Evolutionary conservation across 2,888 invertebrate species (phyloP).

Genomic region (Neoitamus cyanurus): DNA sequence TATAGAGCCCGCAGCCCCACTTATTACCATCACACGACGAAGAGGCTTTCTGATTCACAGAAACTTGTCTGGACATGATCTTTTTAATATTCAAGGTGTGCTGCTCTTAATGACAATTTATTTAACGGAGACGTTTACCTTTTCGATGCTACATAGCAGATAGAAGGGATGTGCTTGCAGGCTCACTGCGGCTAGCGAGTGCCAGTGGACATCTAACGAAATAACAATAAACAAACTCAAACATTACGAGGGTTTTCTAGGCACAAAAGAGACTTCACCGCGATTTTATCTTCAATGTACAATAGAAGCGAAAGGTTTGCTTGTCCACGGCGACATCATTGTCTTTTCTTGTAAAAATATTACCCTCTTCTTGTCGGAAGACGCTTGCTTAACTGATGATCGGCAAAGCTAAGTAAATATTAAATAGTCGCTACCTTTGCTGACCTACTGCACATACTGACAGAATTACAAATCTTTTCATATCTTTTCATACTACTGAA

Average conservation of each 20-base stretch:
- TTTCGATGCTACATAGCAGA: background rate
- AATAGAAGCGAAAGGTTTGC: background rate
- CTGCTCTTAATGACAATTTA: conserved; percentile 39
- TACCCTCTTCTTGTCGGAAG: background rate
- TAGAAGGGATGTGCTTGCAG: background rate
- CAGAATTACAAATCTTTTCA: background rate
- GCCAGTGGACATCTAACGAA: background rate
- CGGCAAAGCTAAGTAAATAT: background rate
- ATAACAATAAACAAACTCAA: background rate
- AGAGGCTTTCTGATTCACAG: conserved; percentile 12
- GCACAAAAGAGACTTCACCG: background rate
- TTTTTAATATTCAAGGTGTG: conserved; percentile 42
- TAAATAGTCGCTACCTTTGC: background rate
- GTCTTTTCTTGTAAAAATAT: background rate
- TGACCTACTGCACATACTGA: background rate
- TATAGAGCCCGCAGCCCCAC: background rate
- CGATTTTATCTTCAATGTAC: background rate
- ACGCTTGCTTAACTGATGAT: background rate
- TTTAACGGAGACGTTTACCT: conserved; percentile 3
- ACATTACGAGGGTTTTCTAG: background rate
- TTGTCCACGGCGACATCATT: background rate
- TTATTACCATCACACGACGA: background rate
- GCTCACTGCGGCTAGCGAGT: background rate
- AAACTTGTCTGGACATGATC: conserved; percentile 32
- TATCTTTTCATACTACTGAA: background rate